Percentiles rank a stretch among this genome's conserved stretches.
phyloP scores from a whole-genome alignment of 2,888 invertebrate species.

The Endomychus coccineus region DNA sequence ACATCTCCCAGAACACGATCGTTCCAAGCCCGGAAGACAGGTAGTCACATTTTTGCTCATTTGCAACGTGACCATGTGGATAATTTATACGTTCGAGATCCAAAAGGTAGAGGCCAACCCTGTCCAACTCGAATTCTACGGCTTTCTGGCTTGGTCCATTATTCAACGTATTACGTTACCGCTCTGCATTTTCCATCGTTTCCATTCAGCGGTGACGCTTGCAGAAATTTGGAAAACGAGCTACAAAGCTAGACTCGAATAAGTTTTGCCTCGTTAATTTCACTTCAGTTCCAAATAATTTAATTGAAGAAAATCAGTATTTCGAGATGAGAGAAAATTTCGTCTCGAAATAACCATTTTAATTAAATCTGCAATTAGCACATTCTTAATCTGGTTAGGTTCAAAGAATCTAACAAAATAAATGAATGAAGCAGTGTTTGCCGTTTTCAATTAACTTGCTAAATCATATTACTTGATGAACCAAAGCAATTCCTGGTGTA shows the following conservation, averaged over 20 bases:
- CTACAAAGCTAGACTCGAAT: constrained; percentile 85
- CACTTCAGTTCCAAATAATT: no score
- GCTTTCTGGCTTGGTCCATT: constrained; percentile 87
- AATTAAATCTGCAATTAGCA: no score
- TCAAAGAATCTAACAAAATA: no score
- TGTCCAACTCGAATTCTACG: constrained; percentile 87
- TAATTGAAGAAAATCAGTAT: no score
- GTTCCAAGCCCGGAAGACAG: constrained; percentile 91
- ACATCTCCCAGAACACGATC: constrained; percentile 84
- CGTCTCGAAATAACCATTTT: no score
- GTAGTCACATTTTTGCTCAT: constrained; percentile 92
- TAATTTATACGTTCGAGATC: constrained; percentile 90
- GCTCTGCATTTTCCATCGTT: constrained; percentile 92
- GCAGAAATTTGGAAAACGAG: constrained; percentile 96
- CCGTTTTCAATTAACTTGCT: no score
- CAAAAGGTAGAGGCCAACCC: constrained; percentile 91
- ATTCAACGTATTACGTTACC: constrained; percentile 89
- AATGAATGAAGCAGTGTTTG: no score
- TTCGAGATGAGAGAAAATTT: no score
- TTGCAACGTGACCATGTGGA: constrained; percentile 94
- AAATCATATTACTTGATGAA: no score
- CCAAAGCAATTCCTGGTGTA: no score
- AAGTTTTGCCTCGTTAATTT: constrained; percentile 38
- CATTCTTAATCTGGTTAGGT: no score
- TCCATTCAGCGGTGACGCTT: constrained; percentile 89